A percentile compares a stretch with the other conserved stretches of the same genome.
phyloP scores from a whole-genome alignment of 2,797 vertebrate genomes.

The Garrulus glandarius region DNA sequence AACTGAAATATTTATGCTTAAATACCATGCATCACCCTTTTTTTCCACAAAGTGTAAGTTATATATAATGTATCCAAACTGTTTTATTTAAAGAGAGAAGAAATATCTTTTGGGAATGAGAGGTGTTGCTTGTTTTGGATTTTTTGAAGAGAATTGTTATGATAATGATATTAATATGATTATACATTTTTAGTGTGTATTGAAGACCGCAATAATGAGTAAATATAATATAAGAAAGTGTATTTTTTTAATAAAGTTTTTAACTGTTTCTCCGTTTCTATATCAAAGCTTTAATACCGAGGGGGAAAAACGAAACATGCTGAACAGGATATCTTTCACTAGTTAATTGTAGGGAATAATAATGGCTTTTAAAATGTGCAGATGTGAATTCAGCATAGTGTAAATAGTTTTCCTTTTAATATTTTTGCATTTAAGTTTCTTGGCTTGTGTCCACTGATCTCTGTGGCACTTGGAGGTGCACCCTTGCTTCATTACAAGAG shows the following conservation, averaged over 20 bases:
- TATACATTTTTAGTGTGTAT: neutral
- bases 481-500: neutral
- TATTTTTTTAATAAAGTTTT: neutral
- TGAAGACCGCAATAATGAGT: neutral
- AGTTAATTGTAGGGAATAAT: neutral
- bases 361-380: neutral
- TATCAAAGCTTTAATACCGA: neutral
- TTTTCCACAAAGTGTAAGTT: neutral
- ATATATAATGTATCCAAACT: neutral
- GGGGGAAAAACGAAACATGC: neutral
- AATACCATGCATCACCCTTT: neutral
- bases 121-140: neutral
- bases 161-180: neutral
- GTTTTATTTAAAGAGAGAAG: neutral
- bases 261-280: neutral
- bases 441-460: neutral
- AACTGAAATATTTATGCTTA: neutral
- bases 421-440: neutral
- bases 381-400: neutral
- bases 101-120: neutral
- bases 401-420: neutral
- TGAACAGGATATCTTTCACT: neutral
- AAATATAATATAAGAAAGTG: neutral
- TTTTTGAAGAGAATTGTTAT: neutral
- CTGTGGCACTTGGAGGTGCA: neutral